Evolutionary conservation across 2,113 vertebrate genomes (phyloP), one percentile per base, ranked within the genome.

Genomic region (Hypomesus transpacificus): DNA sequence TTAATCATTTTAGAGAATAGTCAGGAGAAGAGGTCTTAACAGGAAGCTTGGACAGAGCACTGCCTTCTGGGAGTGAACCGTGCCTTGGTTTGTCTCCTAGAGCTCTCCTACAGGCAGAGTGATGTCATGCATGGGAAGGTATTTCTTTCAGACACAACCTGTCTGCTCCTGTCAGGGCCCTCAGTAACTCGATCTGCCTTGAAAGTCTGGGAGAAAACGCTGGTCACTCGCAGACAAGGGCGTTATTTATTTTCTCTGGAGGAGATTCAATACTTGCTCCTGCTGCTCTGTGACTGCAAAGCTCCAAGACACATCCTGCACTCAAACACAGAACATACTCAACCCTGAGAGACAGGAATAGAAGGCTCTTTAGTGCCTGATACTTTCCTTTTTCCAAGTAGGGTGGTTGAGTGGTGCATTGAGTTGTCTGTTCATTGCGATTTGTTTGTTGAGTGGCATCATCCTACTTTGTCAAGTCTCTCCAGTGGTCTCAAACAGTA

Each of bases 221-320:
- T 85, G 88, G 87, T 89, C 90, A 87, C 86, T 91, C 70, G 80
- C 85, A 90, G 87, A 92, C 87, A 89, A 90, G 89, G 87, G 85
- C 83, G 86, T 89, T 86, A 91, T 92, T 92, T 91, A 89, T 91
- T 91, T 90, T 86, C 82, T 77, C 84, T 88, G 82, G 81, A 91
- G 75, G 87, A 87, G 86, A 88, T 87, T 90, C 82, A 87, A 86
- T 90, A 83, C 22, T 5, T 83, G 71, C 78, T 80, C 77, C 57
- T 59, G 83, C 54, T 14, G 56, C 54, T 39, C 20, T 17, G n/a
- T 5, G 34, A 34, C 31, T 56, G 16, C 54, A 6, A 56, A 17
- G 80, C 39, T 28, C 53, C 5, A n/a, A 61, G 59, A 24, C 14
- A 26, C 26, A 24, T 61, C 59, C 22, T 61, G 21, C 28, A 63